Percentiles rank a stretch among this genome's conserved stretches.
Conservation (phyloP, 2,888 invertebrate genomes). For the Megastigmus dorsalis region DNA sequence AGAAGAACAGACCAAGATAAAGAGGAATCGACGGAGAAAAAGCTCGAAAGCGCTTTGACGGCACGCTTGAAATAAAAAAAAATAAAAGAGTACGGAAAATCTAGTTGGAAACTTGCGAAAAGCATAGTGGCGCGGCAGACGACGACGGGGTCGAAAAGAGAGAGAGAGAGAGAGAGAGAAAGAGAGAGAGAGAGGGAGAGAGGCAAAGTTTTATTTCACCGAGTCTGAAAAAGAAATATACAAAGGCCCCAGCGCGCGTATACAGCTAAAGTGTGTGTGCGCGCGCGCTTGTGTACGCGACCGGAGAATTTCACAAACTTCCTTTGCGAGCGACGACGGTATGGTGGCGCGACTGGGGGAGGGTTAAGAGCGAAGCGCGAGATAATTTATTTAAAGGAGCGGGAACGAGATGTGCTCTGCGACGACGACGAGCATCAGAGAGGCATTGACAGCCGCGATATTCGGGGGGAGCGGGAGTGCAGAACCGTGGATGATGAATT, state of each 20-base stretch:
- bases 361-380: too few relatives aligned
- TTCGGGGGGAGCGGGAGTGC: background rate
- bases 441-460: background rate
- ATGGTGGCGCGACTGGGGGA: too few relatives aligned
- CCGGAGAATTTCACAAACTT: constrained; percentile 22
- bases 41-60: constrained; percentile 15
- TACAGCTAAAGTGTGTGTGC: background rate
- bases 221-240: constrained; percentile 38
- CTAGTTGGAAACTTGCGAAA: constrained; percentile 63
- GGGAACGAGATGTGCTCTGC: background rate
- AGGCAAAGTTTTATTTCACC: constrained; percentile 42
- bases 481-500: constrained; percentile 27
- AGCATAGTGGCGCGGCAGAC: constrained; percentile 45
- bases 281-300: background rate
- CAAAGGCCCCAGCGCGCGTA: constrained; percentile 7
- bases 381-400: constrained; percentile 43
- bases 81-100: constrained; percentile 55
- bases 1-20: background rate
- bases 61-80: constrained; percentile 24
- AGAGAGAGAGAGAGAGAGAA: constrained; percentile 40
- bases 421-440: too few relatives aligned
- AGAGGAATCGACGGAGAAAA: background rate
- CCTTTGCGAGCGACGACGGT: background rate
- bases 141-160: constrained; percentile 24
- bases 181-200: constrained; percentile 13